Evolutionary conservation across 2,113 vertebrate species (phyloP).

Genomic region (Laterallus jamaicensis): DNA sequence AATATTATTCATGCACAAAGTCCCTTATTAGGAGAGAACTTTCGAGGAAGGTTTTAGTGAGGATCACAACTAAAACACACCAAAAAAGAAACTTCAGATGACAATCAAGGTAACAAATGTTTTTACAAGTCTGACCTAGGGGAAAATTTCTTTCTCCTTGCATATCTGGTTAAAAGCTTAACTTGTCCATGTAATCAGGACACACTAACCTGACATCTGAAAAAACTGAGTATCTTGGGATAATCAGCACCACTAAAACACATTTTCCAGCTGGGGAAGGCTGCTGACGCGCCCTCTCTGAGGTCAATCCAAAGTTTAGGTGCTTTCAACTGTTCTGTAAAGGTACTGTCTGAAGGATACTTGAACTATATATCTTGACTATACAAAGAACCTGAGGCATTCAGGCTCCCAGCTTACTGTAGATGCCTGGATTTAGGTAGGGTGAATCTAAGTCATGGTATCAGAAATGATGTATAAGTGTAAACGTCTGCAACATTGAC

Average conservation of each 20-base stretch:
- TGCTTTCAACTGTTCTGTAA: background rate
- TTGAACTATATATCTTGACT: background rate
- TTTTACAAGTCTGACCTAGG: background rate
- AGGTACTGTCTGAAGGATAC: background rate
- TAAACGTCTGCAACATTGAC: background rate
- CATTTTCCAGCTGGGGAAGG: background rate
- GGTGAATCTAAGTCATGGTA: background rate
- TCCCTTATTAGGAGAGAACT: background rate
- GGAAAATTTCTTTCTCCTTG: background rate
- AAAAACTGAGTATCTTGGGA: background rate
- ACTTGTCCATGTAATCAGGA: background rate
- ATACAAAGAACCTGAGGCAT: background rate
- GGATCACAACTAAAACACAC: background rate
- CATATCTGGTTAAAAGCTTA: background rate
- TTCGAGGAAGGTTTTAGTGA: background rate
- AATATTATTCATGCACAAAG: background rate
- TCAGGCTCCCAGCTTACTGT: background rate
- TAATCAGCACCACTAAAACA: background rate
- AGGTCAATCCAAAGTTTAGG: background rate
- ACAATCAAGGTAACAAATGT: background rate
- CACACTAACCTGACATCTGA: background rate
- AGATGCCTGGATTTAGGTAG: background rate
- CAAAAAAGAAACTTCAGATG: background rate
- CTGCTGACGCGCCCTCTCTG: background rate
- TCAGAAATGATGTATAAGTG: background rate